Base-by-base conservation (phyloP, 1,140 invertebrate genomes). In the Portunus trituberculatus region DNA sequence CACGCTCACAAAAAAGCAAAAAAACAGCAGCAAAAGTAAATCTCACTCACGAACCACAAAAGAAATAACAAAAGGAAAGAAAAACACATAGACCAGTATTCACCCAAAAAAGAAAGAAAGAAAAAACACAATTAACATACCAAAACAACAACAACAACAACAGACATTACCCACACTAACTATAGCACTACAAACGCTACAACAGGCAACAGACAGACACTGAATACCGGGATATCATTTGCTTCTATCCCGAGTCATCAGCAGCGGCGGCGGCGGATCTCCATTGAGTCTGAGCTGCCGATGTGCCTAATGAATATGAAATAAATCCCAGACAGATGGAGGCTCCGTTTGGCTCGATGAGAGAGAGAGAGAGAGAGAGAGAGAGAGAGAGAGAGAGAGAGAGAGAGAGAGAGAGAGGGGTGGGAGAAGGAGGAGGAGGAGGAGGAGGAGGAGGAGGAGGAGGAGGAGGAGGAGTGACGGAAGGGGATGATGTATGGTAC, bases 311-410 rank as follows among this genome's bases (percentile, higher is more conserved):
- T 76, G 67, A 76, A 76, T 76, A 76, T 76, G 20, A 76, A n/a
- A 76, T 76, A 76, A 59, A n/a, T 76, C 67, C 67, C 67, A 25
- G 67, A n/a, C 67, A 76, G 67, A 76, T 76, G 67, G 67, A 76
- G 67, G 67, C 20, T 76, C n/a, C 16, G 67, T n/a, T 25, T n/a
- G 20, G 25, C 1, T n/a, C 20, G 25, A 20, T n/a, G 67, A n/a
- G 67, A n/a, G 67, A 76, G 67, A 76, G 67, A n/a, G 67, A 76
- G 67, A n/a, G 67, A 3, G 67, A 2, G 59, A 25, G 31, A 76
- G 59, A 25, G 59, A 76, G 59, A 25, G 67, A 3, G 67, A 25
- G 20, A 8, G 4, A 88, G 45, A 10, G 32, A 28, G 29, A n/a
- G 20, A 25, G 8, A 2, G n/a, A n/a, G 25, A 2, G 20, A 3